These are phyloP conservation scores for Neoseiulus cucumeris DNA, from an alignment of 1,140 invertebrate genomes.

Conservation along the genomic window DNA sequence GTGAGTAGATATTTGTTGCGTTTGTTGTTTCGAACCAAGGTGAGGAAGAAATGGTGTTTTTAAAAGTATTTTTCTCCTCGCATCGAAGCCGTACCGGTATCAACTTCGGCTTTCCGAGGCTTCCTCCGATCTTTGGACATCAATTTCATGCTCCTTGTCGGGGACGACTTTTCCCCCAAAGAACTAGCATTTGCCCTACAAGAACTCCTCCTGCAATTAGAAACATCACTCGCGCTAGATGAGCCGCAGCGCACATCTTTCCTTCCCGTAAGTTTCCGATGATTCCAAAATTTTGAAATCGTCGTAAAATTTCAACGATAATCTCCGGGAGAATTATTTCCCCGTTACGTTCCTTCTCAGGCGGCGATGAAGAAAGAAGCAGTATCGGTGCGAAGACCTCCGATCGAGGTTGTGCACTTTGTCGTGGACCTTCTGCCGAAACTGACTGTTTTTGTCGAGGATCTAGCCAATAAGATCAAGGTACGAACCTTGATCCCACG, in stretches of 20 bases:
- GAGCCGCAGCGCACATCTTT: background rate
- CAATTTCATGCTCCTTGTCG: background rate
- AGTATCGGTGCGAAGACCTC: background rate
- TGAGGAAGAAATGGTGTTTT: too few relatives aligned
- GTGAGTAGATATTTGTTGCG: too few relatives aligned
- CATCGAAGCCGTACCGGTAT: background rate
- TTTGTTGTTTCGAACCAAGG: too few relatives aligned
- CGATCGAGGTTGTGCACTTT: background rate
- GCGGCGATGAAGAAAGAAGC: background rate
- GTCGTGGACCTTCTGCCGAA: background rate
- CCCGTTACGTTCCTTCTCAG: background rate
- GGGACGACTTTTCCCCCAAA: background rate
- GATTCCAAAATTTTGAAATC: too few relatives aligned
- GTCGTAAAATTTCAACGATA: background rate
- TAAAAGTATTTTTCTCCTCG: background rate
- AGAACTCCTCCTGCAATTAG: background rate
- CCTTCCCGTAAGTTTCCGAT: background rate
- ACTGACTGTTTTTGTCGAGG: background rate
- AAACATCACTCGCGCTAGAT: background rate
- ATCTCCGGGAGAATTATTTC: background rate
- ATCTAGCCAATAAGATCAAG: background rate
- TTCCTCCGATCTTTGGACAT: background rate
- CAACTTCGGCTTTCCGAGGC: background rate
- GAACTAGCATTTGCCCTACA: background rate
- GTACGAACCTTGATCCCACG: background rate